Base-by-base conservation (phyloP, 1,140 invertebrate genomes). In the Battus philenor region DNA sequence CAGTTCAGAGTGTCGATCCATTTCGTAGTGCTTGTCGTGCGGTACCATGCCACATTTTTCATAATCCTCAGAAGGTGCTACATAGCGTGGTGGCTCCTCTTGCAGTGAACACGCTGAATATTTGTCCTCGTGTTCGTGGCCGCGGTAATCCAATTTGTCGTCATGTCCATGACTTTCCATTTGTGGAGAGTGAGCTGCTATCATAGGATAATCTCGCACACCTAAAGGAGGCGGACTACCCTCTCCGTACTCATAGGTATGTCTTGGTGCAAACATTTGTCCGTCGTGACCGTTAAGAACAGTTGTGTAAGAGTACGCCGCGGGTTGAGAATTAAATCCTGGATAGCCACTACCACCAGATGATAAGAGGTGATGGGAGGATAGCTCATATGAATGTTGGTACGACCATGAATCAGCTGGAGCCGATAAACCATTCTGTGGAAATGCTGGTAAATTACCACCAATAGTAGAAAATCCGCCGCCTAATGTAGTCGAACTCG, bases 401-500 rank as follows among this genome's bases (percentile, higher is more conserved):
- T 93, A 93, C 22, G 88, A 90, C 93, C 93, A 94, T 2, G 92
- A 91, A 56, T 94, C 93, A 12, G 90, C 89, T 0, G 92, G 91
- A 2, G 91, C 89, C 1, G 91, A 17, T 84, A 89, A 76, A 3
- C 88, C 88, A 68, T 90, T 90, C 30, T 91, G 87, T 7, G 91
- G 89, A 27, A 91, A 91, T 1, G 92, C 89, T 4, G 90, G 91
- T 13, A 93, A 67, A 20, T 87, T 90, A 34, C 89, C 89, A 50
- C 90, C 90, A 30, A 91, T 86, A 2, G 89, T 89, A 1, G 89
- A 88, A 54, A 90, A 90, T 0, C 91, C 90, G 16, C 87, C 90
- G 53, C 87, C 86, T 38, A 87, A 69, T 8, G 87, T 80, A 0
- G 85, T 85, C 15, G 89, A 90, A 63, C 70, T 90, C 33, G 87